Conservation (phyloP, 2,888 invertebrate species). For the Gastrophysa polygoni region DNA sequence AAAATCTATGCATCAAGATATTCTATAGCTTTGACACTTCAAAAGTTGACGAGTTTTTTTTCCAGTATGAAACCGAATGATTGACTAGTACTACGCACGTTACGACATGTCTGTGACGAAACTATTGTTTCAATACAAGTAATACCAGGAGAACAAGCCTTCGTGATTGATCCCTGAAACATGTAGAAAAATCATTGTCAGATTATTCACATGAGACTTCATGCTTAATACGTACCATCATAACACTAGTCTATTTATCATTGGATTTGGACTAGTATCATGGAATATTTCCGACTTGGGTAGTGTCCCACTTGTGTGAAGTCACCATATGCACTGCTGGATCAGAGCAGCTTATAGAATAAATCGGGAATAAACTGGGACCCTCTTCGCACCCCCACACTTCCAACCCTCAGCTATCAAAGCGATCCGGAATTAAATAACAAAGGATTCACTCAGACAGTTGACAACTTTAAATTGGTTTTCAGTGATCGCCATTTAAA, state of each 20-base stretch:
- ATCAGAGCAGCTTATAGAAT: conserved; percentile 32
- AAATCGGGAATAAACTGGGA: conserved; percentile 31
- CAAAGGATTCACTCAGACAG: conserved; percentile 59
- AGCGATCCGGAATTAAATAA: conserved; percentile 57
- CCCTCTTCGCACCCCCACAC: conserved; percentile 29
- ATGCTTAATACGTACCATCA: background rate
- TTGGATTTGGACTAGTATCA: conserved; percentile 6
- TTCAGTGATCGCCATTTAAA: conserved; percentile 59
- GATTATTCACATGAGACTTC: too few relatives aligned
- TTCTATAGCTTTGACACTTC: too few relatives aligned
- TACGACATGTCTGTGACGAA: too few relatives aligned
- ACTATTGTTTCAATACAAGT: too few relatives aligned
- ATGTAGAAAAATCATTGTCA: too few relatives aligned
- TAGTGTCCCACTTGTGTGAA: conserved; percentile 49
- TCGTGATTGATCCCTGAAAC: too few relatives aligned
- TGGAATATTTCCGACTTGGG: conserved; percentile 29
- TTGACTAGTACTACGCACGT: too few relatives aligned
- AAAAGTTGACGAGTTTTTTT: too few relatives aligned
- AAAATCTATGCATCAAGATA: too few relatives aligned
- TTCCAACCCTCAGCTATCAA: conserved; percentile 50
- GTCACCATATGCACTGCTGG: conserved; percentile 47
- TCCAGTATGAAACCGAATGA: too few relatives aligned
- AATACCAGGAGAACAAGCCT: too few relatives aligned
- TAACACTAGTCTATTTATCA: background rate
- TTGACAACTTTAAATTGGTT: conserved; percentile 61